Evolutionary conservation across 2,113 vertebrate genomes (phyloP).

Genomic region (Serinus canaria): DNA sequence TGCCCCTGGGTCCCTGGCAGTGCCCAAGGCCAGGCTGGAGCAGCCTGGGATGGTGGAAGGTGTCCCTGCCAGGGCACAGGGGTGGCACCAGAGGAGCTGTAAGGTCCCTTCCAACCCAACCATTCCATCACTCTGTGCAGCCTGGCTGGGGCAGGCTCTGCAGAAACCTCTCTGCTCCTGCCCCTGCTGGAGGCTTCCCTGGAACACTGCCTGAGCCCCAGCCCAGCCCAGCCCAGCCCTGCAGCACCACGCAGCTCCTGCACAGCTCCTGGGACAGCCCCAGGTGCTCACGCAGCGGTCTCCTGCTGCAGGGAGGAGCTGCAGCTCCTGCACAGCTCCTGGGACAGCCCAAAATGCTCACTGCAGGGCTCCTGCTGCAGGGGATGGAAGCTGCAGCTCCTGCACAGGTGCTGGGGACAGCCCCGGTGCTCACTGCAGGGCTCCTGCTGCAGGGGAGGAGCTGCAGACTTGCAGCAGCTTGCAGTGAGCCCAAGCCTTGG

Average conservation of each 20-base stretch:
- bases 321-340: too few species aligned
- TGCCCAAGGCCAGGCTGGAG: background rate
- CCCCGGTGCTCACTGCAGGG: too few species aligned
- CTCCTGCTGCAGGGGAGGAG: background rate
- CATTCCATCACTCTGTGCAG: background rate
- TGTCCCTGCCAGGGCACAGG: background rate
- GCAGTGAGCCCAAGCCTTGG: fast-evolving
- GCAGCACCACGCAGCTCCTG: too few species aligned
- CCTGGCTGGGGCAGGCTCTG: background rate
- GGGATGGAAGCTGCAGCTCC: too few species aligned
- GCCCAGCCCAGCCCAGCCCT: too few species aligned
- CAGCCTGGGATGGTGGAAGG: fast-evolving
- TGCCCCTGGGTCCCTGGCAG: background rate
- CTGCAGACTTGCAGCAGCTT: background rate
- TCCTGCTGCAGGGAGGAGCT: too few species aligned
- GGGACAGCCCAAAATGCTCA: too few species aligned
- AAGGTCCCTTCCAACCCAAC: background rate
- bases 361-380: too few species aligned
- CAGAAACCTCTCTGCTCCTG: background rate
- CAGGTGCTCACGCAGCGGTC: too few species aligned
- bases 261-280: too few species aligned
- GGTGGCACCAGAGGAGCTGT: background rate
- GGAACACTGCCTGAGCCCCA: fast-evolving
- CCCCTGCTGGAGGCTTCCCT: background rate
- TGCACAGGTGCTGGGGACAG: too few species aligned